Base-by-base conservation (phyloP, 2,888 invertebrate genomes). In the Beris chalybata region DNA sequence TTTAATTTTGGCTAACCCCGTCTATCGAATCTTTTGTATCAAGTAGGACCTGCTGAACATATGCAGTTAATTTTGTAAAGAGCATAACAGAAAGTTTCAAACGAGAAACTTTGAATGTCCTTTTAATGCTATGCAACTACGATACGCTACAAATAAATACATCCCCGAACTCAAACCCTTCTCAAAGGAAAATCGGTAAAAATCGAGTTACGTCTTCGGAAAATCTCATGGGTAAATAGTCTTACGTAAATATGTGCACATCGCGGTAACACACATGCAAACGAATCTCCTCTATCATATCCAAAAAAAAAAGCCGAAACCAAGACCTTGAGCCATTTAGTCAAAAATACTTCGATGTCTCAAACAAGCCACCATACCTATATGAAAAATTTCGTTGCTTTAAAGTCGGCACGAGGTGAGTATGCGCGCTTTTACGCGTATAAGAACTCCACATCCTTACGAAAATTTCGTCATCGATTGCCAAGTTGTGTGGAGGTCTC, bases 191-290 rank as follows among this genome's bases (percentile, higher is more conserved):
- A 64, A 64, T 64, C 64, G 54, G 52, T 64, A 52, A 54, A 64
- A 64, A 64, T 64, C 64, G 64, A 53, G 54, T 64, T 64, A 64
- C 54, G 50, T 64, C 54, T 64, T 44, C 15, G 45, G 45, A 43
- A 64, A 64, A 64, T 64, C 64, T 64, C 64, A 64, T 64, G 61
- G 50, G 61, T 29, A 61, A 61, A 61, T 61, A 61, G 11, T 47
- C 61, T 61, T 61, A 52, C 22, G 61, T 61, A 61, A 61, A 61
- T 61, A 61, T 61, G 61, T 61, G 52, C 61, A 61, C 61, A 61
- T 61, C 50, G 61, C 61, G 61, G 61, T 61, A 50, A 61, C 61
- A 61, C 61, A 61, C 61, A 61, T 38, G 61, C 61, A 61, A 61
- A 52, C 61, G 61, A 61, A 50, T 61, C 52, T 61, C 38, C 61